A percentile compares a stretch with the other conserved stretches of the same genome.
These are phyloP conservation scores for Trematocara stigmaticum DNA, from an alignment of 2,113 vertebrate species.

Conservation along the genomic window DNA sequence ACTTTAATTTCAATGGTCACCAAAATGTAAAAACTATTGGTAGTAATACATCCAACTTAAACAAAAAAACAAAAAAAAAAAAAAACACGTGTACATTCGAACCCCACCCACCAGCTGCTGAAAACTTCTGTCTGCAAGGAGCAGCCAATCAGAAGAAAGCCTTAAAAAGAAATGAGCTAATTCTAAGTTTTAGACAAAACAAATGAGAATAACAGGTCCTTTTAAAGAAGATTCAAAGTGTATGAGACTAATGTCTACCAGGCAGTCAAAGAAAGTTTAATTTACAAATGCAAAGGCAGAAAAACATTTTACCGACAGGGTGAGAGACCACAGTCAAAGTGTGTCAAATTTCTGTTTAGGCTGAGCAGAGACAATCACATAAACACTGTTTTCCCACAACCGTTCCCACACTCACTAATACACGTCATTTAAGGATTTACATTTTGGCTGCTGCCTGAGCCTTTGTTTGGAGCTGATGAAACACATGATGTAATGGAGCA, in stretches of 20 bases:
- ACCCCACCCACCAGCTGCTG: fast-evolving
- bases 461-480: background rate
- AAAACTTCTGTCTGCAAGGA: background rate
- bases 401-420: background rate
- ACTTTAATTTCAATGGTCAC: background rate
- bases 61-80: fast-evolving
- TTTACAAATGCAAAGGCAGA: background rate
- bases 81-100: fast-evolving
- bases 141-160: background rate
- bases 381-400: background rate
- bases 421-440: background rate
- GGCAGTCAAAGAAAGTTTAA: background rate
- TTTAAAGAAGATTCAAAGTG: background rate
- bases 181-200: background rate
- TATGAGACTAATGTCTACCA: background rate
- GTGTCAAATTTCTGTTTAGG: background rate
- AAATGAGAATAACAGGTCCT: background rate
- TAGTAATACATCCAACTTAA: background rate
- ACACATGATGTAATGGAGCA: background rate
- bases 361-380: background rate
- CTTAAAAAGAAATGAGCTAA: background rate
- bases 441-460: background rate
- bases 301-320: background rate
- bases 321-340: background rate
- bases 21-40: background rate